These are phyloP conservation scores for Sphecodes monilicornis DNA, from an alignment of 2,888 invertebrate species.

Conservation along the genomic window DNA sequence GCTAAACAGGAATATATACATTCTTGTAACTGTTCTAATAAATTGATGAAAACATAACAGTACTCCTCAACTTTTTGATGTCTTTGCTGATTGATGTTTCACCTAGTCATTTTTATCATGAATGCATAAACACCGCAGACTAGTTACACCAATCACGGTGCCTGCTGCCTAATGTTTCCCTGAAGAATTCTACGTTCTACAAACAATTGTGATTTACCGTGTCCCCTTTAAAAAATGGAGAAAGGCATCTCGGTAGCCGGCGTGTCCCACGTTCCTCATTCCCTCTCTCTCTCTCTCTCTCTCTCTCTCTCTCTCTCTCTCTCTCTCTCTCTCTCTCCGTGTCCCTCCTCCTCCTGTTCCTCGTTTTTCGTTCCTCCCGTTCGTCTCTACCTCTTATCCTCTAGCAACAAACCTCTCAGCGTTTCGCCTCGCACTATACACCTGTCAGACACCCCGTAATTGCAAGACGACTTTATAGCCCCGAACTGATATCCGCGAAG, in stretches of 20 bases:
- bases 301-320: too few species aligned
- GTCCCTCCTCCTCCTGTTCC: slow-evolving; percentile 25
- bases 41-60: too few species aligned
- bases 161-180: not conserved
- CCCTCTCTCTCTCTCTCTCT: too few species aligned
- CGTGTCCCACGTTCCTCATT: slow-evolving; percentile 4
- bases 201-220: slow-evolving; percentile 4
- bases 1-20: too few species aligned
- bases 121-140: not conserved
- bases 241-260: slow-evolving; percentile 3
- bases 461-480: slow-evolving; percentile 71
- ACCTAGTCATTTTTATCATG: not conserved
- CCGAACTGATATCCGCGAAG: slow-evolving; percentile 66
- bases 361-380: slow-evolving; percentile 52
- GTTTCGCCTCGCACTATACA: slow-evolving; percentile 68
- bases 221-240: not conserved
- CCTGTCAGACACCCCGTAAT: slow-evolving; percentile 71
- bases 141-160: not conserved
- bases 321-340: slow-evolving; percentile 42
- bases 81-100: not conserved
- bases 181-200: not conserved
- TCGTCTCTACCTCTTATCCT: slow-evolving; percentile 55
- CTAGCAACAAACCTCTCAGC: slow-evolving; percentile 69
- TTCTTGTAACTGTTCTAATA: not conserved
- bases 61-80: too few species aligned